Percentiles rank a stretch among this genome's conserved stretches.
Conservation (phyloP, 2,797 vertebrate genomes). For the Astyanax mexicanus region DNA sequence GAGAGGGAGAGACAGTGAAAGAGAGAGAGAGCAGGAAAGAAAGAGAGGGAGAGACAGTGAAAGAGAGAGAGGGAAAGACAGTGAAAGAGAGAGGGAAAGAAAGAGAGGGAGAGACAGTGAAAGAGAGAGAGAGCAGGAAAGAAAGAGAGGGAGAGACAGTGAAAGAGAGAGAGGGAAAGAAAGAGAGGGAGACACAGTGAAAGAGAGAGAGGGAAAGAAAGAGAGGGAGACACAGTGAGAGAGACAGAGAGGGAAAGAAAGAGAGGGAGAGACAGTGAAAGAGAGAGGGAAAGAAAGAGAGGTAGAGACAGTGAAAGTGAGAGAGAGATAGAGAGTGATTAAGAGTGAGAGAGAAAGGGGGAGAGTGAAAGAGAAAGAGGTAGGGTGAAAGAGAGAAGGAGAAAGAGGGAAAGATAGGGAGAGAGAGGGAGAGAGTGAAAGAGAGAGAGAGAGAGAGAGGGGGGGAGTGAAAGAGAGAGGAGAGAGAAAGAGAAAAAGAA, state of each 20-base stretch:
- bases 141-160: neutral
- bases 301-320: too few species aligned
- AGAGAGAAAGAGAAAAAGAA: conserved; percentile 8
- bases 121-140: conserved; percentile 18
- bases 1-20: neutral
- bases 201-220: conserved; percentile 6
- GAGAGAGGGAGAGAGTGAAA: neutral
- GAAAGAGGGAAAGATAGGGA: conserved; percentile 9
- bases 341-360: neutral
- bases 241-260: conserved; percentile 18
- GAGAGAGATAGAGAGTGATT: conserved; percentile 7
- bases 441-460: conserved; percentile 7
- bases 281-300: neutral
- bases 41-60: conserved; percentile 9
- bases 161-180: conserved; percentile 12
- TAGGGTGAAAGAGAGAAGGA: conserved; percentile 1
- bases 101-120: neutral
- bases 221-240: too few species aligned
- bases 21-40: neutral
- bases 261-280: neutral
- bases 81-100: conserved; percentile 12
- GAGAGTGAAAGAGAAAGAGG: conserved; percentile 6
- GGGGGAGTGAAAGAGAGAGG: too few species aligned
- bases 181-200: neutral
- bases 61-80: neutral